Percentiles rank a stretch among this genome's conserved stretches.
Conservation (phyloP, 2,113 vertebrate genomes). For the Pongo abelii region DNA sequence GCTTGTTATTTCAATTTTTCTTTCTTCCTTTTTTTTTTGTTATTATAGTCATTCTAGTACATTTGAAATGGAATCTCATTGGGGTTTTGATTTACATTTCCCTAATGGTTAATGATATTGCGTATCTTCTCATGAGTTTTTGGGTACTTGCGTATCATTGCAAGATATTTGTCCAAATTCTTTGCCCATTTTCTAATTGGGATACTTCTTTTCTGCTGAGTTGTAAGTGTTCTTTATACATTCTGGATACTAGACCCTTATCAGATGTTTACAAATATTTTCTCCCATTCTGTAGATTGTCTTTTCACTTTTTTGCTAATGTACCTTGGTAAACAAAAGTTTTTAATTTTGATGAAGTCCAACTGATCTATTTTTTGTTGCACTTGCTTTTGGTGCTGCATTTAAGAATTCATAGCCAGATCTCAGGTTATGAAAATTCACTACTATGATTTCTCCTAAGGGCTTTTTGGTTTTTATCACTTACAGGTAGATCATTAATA, state of each 20-base stretch:
- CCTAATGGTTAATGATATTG: neutral
- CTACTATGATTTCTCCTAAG: neutral
- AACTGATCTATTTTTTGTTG: neutral
- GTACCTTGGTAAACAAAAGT: neutral
- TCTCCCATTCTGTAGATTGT: neutral
- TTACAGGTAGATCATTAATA: neutral
- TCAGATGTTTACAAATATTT: neutral
- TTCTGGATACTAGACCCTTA: neutral
- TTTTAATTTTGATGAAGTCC: neutral
- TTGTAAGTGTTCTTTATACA: neutral
- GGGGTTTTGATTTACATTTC: neutral
- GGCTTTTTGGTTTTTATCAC: neutral
- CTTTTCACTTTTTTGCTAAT: neutral
- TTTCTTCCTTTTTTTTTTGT: no score
- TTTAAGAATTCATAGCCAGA: neutral
- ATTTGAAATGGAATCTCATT: neutral
- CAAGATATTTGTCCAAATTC: neutral
- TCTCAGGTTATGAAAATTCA: neutral
- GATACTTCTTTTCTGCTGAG: neutral
- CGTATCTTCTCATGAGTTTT: neutral
- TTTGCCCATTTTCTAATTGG: neutral
- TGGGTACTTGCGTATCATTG: neutral
- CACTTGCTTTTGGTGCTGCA: neutral
- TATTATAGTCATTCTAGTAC: neutral
- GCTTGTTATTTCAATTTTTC: neutral